Evolutionary conservation across 2,113 vertebrate species (phyloP).

Genomic region (Anarrhichthys ocellatus): DNA sequence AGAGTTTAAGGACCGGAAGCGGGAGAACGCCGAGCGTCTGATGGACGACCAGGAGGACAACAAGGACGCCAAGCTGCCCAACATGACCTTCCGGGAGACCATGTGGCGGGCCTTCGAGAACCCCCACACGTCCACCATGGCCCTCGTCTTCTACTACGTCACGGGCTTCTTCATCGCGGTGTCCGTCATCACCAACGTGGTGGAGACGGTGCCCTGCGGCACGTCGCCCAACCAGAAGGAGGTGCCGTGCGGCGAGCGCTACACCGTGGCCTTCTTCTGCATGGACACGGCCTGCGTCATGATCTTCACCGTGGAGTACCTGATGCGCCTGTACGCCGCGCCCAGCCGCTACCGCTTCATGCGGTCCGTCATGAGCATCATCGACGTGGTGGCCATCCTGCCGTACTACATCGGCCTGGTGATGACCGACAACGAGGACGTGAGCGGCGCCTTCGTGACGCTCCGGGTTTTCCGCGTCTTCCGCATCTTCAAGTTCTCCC

Average conservation of each 20-base stretch:
- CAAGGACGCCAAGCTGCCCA: slow-evolving; percentile 92
- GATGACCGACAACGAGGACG: slow-evolving; percentile 99
- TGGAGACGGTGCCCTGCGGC: slow-evolving; percentile 97
- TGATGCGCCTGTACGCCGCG: slow-evolving; percentile 94
- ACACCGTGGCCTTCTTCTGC: slow-evolving; percentile 97
- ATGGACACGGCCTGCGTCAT: slow-evolving; percentile 99
- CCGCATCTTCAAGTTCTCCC: slow-evolving; percentile 99
- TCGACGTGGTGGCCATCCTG: slow-evolving; percentile 98
- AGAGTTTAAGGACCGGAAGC: slow-evolving; percentile 98
- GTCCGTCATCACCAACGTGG: slow-evolving; percentile 98
- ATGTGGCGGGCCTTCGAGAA: slow-evolving; percentile 99
- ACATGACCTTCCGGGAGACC: slow-evolving; percentile 95
- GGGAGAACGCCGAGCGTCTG: slow-evolving; percentile 94
- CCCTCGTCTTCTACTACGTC: slow-evolving; percentile 99
- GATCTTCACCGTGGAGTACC: slow-evolving; percentile 99
- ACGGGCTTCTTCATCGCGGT: slow-evolving; percentile 99
- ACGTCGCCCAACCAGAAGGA: slow-evolving; percentile 90
- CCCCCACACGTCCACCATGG: slow-evolving; percentile 99
- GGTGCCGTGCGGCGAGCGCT: slow-evolving; percentile 95
- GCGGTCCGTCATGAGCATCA: slow-evolving; percentile 98
- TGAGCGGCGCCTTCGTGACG: slow-evolving; percentile 97
- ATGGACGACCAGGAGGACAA: slow-evolving; percentile 98
- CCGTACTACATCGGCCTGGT: slow-evolving; percentile 99
- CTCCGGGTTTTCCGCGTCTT: slow-evolving; percentile 97
- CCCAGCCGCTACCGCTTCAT: slow-evolving; percentile 98